Percentiles rank a stretch among this genome's conserved stretches.
Evolutionary conservation across 2,113 vertebrate genomes (phyloP).

Genomic region (Nothobranchius kuhntae): DNA sequence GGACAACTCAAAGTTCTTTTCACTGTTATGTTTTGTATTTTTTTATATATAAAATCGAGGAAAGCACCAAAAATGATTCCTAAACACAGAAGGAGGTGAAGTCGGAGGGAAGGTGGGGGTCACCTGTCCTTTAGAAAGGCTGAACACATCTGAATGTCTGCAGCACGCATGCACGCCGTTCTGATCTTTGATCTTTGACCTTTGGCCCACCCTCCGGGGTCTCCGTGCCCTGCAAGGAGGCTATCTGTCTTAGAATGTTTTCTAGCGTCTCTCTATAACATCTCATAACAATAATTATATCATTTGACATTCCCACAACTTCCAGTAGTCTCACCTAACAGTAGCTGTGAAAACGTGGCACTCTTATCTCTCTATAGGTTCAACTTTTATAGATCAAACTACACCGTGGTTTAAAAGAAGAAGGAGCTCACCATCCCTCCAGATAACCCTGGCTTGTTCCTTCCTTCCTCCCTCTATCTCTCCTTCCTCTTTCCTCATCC

Average conservation of each 20-base stretch:
- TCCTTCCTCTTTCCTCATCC: conserved; percentile 35
- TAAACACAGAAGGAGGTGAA: conserved; percentile 64
- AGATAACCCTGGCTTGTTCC: conserved; percentile 27
- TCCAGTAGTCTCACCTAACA: conserved; percentile 75
- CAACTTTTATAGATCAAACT: conserved; percentile 79
- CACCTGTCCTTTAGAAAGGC: conserved; percentile 57
- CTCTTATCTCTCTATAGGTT: conserved; percentile 75
- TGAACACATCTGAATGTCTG: conserved; percentile 77
- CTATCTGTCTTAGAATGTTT: conserved; percentile 76
- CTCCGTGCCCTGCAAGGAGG: conserved; percentile 49
- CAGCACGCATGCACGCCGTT: conserved; percentile 79
- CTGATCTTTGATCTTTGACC: conserved; percentile 67
- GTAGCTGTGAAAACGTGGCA: conserved; percentile 80
- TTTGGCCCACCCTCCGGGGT: conserved; percentile 59
- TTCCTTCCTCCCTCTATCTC: conserved; percentile 29
- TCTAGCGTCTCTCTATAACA: conserved; percentile 77
- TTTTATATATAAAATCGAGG: conserved; percentile 81
- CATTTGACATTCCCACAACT: conserved; percentile 74
- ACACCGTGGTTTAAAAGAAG: conserved; percentile 71
- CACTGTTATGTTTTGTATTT: conserved; percentile 81
- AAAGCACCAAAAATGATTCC: conserved; percentile 79
- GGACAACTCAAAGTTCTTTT: conserved; percentile 71
- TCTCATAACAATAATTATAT: conserved; percentile 71
- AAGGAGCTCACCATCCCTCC: conserved; percentile 58
- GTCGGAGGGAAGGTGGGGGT: conserved; percentile 12